Base-by-base conservation (phyloP, 1,140 invertebrate genomes). In the Maniola jurtina region DNA sequence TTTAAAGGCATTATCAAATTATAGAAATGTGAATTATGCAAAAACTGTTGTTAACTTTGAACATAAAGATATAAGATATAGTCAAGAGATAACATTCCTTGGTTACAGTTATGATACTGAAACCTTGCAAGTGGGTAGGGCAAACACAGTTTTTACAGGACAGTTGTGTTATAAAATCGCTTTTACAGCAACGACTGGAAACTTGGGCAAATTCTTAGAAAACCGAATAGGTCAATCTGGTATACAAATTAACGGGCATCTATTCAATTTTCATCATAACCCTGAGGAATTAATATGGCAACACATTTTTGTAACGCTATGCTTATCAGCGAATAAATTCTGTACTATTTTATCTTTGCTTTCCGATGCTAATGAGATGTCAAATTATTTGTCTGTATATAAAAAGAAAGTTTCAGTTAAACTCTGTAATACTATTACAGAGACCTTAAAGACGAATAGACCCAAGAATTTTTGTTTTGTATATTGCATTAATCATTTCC, bases 401-500 rank as follows among this genome's bases (percentile, higher is more conserved):
- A 91, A 92, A 64, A 87, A 79, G 57, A 86, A 77, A 70, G 84
- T 92, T 7, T 78, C 80, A 11, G 84, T 91, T 0, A 87, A 83
- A 79, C 73, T 92, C 42, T 80, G 81, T 68, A 88, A 90, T 74
- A 66, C 73, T 52, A 88, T 92, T 10, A 68, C 89, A 57, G 79
- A 84, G 35, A 79, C 74, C 38, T 74, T 91, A 15, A 72, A 70
- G 10, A 81, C 61, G 38, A 83, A 79, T 71, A 85, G 81, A 66
- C 79, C 84, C 5, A 58, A 62, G 8, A 71, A 82, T 69, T 55
- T 76, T 58, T 38, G 68, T 8, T 91, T 92, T 82, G 47, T 83
- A 34, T 89, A 86, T 73, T 92, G 91, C 70, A 87, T 90, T 62
- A 92, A 92, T 81, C 91, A 92, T 81, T 86, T 92, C 63, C 67